Conservation (phyloP, 1,140 invertebrate species). For the Rhizoglyphus robini region DNA sequence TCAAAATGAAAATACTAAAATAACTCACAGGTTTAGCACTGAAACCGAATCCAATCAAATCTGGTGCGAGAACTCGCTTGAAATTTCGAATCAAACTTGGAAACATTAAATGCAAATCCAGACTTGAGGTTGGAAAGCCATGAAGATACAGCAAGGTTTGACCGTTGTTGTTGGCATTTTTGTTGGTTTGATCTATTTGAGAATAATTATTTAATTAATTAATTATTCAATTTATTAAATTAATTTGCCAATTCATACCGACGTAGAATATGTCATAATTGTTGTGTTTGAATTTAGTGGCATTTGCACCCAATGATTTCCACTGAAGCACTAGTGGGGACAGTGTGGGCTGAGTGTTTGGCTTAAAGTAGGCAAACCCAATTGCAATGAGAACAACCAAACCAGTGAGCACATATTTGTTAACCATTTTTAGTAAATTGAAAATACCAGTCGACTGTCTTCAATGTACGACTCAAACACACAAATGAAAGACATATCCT, state of each 20-base stretch:
- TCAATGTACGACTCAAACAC: too few species aligned
- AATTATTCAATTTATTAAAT: background rate
- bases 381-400: conserved; percentile 24
- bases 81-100: conserved; percentile 29
- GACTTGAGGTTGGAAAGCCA: conserved; percentile 35
- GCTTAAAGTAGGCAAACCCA: conserved; percentile 22
- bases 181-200: conserved; percentile 20
- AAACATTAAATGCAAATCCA: conserved; percentile 32
- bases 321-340: conserved; percentile 27
- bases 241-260: conserved; percentile 23
- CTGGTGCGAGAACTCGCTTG: conserved; percentile 30
- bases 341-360: conserved; percentile 27
- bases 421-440: too few species aligned
- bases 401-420: conserved; percentile 18
- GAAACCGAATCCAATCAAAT: conserved; percentile 35
- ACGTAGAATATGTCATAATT: conserved; percentile 29
- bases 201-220: conserved; percentile 4
- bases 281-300: conserved; percentile 21
- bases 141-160: conserved; percentile 32
- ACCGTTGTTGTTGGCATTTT: conserved; percentile 12
- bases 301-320: conserved; percentile 23
- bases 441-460: too few species aligned
- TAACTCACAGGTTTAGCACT: conserved; percentile 34
- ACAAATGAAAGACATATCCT: too few species aligned
- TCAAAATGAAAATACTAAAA: background rate